Evolutionary conservation across 2,888 invertebrate genomes (phyloP).

Genomic region (Caenorhabditis sp.): DNA sequence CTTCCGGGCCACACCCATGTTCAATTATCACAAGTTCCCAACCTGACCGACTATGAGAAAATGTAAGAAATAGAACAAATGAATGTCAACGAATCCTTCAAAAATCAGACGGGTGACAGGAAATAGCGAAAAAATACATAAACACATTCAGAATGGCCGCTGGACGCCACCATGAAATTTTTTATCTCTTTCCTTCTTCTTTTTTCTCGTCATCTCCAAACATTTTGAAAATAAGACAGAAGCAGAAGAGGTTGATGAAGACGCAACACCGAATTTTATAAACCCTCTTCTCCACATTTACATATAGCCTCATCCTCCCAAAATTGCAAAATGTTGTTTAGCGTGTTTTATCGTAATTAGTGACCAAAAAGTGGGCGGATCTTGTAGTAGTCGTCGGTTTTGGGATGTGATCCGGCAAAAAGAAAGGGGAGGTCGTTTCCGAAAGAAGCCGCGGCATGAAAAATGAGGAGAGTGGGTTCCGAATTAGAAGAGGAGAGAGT

Average conservation of each 20-base stretch:
- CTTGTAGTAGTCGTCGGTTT: constrained; percentile 37
- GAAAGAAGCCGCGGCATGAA: constrained; percentile 57
- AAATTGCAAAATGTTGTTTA: constrained; percentile 45
- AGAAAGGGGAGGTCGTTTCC: constrained; percentile 56
- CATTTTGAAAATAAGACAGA: constrained; percentile 20
- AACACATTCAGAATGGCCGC: constrained; percentile 53
- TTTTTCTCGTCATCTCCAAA: constrained; percentile 32
- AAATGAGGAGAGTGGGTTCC: constrained; percentile 53
- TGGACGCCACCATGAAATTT: constrained; percentile 34
- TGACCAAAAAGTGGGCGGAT: constrained; percentile 18
- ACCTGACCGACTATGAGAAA: no score
- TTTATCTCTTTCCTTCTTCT: constrained; percentile 49
- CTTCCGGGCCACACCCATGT: no score
- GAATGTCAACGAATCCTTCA: constrained; percentile 24
- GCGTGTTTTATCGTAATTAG: constrained; percentile 62
- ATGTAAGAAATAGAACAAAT: not conserved
- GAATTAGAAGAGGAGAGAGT: constrained; percentile 48
- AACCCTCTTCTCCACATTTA: constrained; percentile 8
- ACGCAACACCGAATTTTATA: constrained; percentile 36
- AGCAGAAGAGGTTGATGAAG: constrained; percentile 28
- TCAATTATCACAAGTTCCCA: no score
- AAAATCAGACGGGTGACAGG: constrained; percentile 37
- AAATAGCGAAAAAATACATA: constrained; percentile 55
- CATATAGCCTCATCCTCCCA: constrained; percentile 3
- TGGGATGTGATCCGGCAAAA: constrained; percentile 35